These are phyloP conservation scores for Regulus satrapa DNA, from an alignment of 2,113 vertebrate species.

Conservation along the genomic window DNA sequence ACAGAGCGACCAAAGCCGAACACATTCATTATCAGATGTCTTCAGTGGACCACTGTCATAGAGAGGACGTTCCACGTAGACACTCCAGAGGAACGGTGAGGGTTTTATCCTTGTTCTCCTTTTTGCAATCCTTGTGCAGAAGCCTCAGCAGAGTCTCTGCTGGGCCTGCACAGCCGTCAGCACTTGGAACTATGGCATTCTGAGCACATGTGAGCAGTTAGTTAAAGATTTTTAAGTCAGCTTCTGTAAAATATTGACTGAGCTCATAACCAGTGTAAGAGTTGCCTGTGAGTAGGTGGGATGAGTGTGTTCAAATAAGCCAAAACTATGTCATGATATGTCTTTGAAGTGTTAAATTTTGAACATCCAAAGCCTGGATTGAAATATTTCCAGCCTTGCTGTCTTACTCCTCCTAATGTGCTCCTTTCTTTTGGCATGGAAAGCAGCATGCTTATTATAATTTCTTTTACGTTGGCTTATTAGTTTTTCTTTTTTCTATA, in stretches of 20 bases:
- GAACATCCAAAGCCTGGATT: not conserved
- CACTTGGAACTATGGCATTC: not conserved
- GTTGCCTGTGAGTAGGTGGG: not conserved
- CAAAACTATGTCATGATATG: conserved; percentile 4
- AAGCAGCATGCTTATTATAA: not conserved
- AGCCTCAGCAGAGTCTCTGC: not conserved
- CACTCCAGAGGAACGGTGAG: conserved; percentile 92
- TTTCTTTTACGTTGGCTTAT: not conserved
- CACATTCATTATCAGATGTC: conserved; percentile 98
- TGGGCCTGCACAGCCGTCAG: not conserved
- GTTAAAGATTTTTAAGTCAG: not conserved
- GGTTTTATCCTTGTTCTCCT: not conserved
- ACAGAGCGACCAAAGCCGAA: conserved; percentile 97
- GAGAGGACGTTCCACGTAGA: conserved; percentile 97
- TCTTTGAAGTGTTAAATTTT: conserved; percentile 28
- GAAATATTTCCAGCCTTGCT: not conserved
- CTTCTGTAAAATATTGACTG: conserved; percentile 4
- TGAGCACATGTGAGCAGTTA: not conserved
- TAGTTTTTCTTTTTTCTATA: not conserved
- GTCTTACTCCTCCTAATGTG: not conserved
- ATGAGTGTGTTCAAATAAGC: conserved; percentile 27
- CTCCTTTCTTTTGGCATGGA: not conserved
- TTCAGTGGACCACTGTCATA: conserved; percentile 98
- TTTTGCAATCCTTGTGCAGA: not conserved
- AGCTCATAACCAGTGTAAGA: not conserved